Conservation (phyloP, 1,140 invertebrate genomes). For the Bombyx mandarina region DNA sequence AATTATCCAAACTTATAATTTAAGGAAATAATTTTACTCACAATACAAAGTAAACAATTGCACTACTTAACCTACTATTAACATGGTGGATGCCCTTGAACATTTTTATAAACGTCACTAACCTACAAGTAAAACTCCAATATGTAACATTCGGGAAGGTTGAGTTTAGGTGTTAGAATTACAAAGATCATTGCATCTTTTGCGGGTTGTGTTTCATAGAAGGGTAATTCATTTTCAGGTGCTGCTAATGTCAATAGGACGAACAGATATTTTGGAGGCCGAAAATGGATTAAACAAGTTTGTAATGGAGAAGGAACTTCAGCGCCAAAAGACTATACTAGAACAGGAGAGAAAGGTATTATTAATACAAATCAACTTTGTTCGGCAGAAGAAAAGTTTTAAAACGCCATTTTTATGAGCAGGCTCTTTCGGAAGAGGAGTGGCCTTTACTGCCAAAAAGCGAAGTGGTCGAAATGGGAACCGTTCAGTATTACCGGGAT, state of each 20-base stretch:
- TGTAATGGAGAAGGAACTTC: constrained; percentile 42
- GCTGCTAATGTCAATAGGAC: constrained; percentile 44
- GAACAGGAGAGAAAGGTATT: constrained; percentile 42
- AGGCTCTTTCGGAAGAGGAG: constrained; percentile 36
- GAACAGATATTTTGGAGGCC: constrained; percentile 26
- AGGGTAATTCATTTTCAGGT: constrained; percentile 24
- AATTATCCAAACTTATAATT: no score
- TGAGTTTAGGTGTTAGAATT: no score
- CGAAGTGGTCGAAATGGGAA: constrained; percentile 25
- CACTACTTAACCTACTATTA: no score
- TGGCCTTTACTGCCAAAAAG: constrained; percentile 31
- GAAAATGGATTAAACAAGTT: constrained; percentile 50
- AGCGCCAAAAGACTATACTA: constrained; percentile 34
- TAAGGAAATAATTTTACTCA: no score
- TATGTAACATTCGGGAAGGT: no score
- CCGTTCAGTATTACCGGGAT: constrained; percentile 27
- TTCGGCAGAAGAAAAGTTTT: background rate
- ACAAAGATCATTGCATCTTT: no score
- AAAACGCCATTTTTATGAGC: background rate
- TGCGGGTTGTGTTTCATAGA: no score
- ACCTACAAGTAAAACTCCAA: no score
- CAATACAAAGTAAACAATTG: no score
- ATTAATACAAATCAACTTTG: background rate
- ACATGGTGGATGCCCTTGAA: no score
- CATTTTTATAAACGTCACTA: no score